phyloP scores from a whole-genome alignment of 1,140 invertebrate genomes.

The Pseudomyrmex concolor region DNA sequence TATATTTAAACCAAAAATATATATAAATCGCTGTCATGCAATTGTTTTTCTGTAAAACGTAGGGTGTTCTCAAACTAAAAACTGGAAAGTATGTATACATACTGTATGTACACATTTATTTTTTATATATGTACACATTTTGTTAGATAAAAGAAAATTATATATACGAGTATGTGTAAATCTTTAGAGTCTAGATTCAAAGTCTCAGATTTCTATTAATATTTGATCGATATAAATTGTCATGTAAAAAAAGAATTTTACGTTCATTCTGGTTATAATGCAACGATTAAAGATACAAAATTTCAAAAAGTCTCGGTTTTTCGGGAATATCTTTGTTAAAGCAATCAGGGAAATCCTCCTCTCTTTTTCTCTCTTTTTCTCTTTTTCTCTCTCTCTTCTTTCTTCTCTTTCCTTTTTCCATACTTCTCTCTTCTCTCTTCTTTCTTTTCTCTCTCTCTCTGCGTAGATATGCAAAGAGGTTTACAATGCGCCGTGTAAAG shows the following conservation, averaged over 20 bases:
- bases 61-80: no score
- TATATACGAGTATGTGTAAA: no score
- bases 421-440: conserved; percentile 14
- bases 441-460: conserved; percentile 9
- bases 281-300: neutral
- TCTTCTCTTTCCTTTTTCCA: neutral
- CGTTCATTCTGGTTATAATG: neutral
- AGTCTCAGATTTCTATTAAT: no score
- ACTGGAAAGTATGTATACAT: no score
- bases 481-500: conserved; percentile 63
- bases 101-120: no score
- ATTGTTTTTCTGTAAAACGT: no score
- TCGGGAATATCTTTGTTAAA: neutral
- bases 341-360: neutral
- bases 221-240: neutral
- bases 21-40: no score
- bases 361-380: conserved; percentile 19
- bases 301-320: conserved; percentile 6
- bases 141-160: neutral
- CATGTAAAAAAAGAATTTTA: neutral
- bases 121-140: no score
- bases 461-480: conserved; percentile 63
- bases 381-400: no score
- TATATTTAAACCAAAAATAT: no score
- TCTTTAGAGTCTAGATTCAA: no score